Base-by-base conservation (phyloP, 2,113 vertebrate species). In the Pseudonaja textilis region DNA sequence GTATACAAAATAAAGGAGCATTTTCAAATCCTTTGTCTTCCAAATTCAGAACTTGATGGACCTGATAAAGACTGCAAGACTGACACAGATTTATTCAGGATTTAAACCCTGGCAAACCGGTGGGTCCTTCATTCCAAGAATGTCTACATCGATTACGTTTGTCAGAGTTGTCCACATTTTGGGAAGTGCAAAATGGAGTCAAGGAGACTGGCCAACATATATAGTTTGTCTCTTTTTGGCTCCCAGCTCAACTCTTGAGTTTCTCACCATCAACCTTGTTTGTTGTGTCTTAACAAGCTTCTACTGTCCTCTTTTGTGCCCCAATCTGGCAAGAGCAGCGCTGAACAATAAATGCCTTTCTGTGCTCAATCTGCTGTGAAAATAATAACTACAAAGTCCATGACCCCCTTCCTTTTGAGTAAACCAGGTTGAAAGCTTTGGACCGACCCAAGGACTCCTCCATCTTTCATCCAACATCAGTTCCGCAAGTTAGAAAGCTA, bases 401-500 rank as follows among this genome's bases (percentile, higher is more conserved):
- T 64, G 85, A 92, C 57, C 57, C 91, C 47, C 56, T 92, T 69
- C 54, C 45, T 88, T 88, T 92, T 88, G 91, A 92, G 85, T 92
- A 88, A 88, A 88, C 57, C 85, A 18, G 57, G 45, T 25, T 52
- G 45, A 88, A 92, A 86, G 26, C 29, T 91, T 94, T 93, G 6
- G 25, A 9, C 50, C 87, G 87, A 86, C 18, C 81, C 9, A 29
- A 34, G 88, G 25, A 1, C 42, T 87, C n/a, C 11, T 16, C 29
- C 74, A 39, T 94, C 0, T 0, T 85, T 47, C 90, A 57, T 90
- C n/a, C 23, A 57, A 89, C 94, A 91, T 52, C 29, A 5, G 59
- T 95, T 90, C n/a, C n/a, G n/a, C 55, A 3, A 50, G 45, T 39
- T 23, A 74, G 89, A 93, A 94, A 55, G 92, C 29, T 89, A 89